Conservation (phyloP, 2,113 vertebrate species). For the Otus sunia region DNA sequence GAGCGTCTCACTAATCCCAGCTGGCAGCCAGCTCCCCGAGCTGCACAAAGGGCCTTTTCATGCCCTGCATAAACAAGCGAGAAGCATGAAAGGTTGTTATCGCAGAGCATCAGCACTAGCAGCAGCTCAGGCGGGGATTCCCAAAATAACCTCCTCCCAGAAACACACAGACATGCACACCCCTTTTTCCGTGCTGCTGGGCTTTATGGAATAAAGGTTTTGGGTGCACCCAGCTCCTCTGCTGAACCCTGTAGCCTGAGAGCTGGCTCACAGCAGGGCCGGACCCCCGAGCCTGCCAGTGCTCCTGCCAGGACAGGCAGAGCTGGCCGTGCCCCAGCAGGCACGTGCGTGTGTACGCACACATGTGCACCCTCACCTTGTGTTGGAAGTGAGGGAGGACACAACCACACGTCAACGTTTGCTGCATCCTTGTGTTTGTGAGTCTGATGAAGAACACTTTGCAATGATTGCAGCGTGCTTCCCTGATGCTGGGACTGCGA, state of each 20-base stretch:
- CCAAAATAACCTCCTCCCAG: slow-evolving; percentile 14
- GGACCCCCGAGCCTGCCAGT: background rate
- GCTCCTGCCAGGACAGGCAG: background rate
- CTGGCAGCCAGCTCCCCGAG: background rate
- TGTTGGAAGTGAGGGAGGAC: background rate
- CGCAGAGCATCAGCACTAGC: slow-evolving; percentile 25
- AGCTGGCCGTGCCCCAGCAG: background rate
- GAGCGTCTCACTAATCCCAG: background rate
- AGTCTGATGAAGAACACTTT: background rate
- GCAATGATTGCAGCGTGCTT: background rate
- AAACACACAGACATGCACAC: background rate
- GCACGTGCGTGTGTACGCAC: rapidly evolving
- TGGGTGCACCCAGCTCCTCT: background rate
- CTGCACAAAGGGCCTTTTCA: slow-evolving; percentile 65
- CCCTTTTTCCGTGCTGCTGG: background rate
- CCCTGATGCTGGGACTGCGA: background rate
- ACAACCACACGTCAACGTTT: background rate
- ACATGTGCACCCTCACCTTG: rapidly evolving
- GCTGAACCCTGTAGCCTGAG: background rate
- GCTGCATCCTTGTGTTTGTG: background rate
- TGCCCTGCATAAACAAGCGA: slow-evolving; percentile 47
- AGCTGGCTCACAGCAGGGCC: background rate
- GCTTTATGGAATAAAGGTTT: background rate
- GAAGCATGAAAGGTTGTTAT: slow-evolving; percentile 51
- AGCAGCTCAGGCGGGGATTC: background rate